Base-by-base conservation (phyloP, 1,140 invertebrate genomes). In the Rhynchophorus ferrugineus region DNA sequence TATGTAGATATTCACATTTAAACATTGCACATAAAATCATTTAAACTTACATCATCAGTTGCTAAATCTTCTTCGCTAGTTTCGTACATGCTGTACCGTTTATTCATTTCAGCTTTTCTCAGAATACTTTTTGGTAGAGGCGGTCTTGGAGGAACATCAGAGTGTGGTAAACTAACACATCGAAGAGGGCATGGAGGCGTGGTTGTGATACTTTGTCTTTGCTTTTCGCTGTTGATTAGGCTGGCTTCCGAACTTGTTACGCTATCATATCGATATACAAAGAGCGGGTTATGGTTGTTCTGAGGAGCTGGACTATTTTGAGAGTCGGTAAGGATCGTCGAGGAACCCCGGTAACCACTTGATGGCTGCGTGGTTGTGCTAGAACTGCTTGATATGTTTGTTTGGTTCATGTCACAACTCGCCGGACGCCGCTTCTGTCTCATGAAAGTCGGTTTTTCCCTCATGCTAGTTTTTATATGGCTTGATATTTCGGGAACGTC, bases 291-390 rank as follows among this genome's bases (percentile, higher is more conserved):
- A 21, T 75, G 73, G 50, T 72, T 75, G 14, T 72, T 72, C 19
- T 69, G 64, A 19, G 70, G 75, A 46, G 71, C 76, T 21, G 75
- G 73, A 63, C 72, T 76, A 63, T 76, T 78, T 67, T 81, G 85
- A 8, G 79, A 82, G 11, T 86, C 87, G 62, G 88, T 86, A 3
- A 90, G 71, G 65, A 89, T 82, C 2, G 86, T 89, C 0, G 87
- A 91, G 0, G 87, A 91, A 35, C 87, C 89, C 58, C 88, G 72
- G 61, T 89, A 91, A 13, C 87, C 88, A 0, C 86, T 89, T 34
- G 86, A 89, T 1, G 87, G 86, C 55, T 80, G 82, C 34, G 86
- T 87, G 22, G 83, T 82, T 20, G 82, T 85, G 44, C 81, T 84
- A 51, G 85, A 87, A 36, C 83, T 84, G 2, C 83, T 84, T 0